These are phyloP conservation scores for Trinectes maculatus DNA, from an alignment of 2,113 vertebrate species.

Conservation along the genomic window DNA sequence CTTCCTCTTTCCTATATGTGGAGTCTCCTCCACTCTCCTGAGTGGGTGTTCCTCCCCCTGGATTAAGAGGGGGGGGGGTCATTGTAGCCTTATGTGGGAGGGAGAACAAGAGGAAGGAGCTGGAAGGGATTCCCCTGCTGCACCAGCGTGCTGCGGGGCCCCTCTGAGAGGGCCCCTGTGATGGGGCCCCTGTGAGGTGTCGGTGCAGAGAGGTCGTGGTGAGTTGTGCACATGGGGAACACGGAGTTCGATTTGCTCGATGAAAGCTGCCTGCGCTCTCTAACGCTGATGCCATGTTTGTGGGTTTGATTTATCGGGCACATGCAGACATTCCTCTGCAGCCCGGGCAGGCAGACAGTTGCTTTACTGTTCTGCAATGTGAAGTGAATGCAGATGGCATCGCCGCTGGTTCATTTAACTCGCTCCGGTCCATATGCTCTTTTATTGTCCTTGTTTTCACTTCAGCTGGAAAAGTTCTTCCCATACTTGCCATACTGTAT, in stretches of 20 bases:
- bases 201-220: not conserved
- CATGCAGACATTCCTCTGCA: not conserved
- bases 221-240: conserved; percentile 2
- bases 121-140: conserved; percentile 47
- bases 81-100: conserved; percentile 21
- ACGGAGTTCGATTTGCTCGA: conserved; percentile 22
- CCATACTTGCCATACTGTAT: not conserved
- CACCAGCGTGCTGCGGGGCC: not conserved
- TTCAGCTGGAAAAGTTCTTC: conserved; percentile 10
- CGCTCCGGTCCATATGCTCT: conserved; percentile 20
- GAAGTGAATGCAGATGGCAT: conserved; percentile 57
- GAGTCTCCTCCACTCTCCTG: not conserved
- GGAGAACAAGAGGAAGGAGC: conserved; percentile 4
- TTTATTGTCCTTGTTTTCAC: conserved; percentile 17
- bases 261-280: not conserved
- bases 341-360: not conserved
- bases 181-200: not conserved
- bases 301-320: conserved; percentile 24
- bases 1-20: not conserved
- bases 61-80: not conserved
- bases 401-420: conserved; percentile 36
- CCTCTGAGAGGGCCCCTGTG: not conserved
- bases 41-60: conserved; percentile 13
- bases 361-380: conserved; percentile 13
- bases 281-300: not conserved